phyloP scores from a whole-genome alignment of 2,113 vertebrate species.

The Lepidiolamprologus cunningtoni region DNA sequence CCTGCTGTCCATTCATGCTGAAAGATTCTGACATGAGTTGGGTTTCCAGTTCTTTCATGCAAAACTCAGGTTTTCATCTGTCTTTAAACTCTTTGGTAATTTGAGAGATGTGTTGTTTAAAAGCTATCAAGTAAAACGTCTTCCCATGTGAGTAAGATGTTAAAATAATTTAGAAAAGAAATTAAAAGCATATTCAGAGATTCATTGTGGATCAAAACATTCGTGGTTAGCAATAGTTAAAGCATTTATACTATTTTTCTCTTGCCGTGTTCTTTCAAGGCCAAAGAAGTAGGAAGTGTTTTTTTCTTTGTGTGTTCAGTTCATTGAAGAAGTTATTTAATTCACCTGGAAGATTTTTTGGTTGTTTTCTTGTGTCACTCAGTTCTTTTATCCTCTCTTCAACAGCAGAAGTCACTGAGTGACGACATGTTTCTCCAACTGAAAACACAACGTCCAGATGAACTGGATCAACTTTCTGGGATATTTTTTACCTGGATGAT shows the following conservation, averaged over 20 bases:
- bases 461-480: background rate
- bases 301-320: background rate
- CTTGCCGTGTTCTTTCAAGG: background rate
- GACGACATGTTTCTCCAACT: background rate
- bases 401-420: background rate
- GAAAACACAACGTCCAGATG: background rate
- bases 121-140: background rate
- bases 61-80: background rate
- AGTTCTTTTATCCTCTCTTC: background rate
- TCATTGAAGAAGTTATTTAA: background rate
- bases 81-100: background rate
- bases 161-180: background rate
- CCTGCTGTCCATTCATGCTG: background rate
- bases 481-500: background rate
- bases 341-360: background rate
- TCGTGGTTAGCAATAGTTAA: background rate
- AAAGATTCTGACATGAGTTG: background rate
- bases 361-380: background rate
- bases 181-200: background rate
- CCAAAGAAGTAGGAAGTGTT: background rate
- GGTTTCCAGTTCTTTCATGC: background rate
- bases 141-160: background rate
- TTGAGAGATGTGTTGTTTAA: background rate
- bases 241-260: background rate
- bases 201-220: background rate